Conservation (phyloP, 2,113 vertebrate species). For the Accipiter cooperii region DNA sequence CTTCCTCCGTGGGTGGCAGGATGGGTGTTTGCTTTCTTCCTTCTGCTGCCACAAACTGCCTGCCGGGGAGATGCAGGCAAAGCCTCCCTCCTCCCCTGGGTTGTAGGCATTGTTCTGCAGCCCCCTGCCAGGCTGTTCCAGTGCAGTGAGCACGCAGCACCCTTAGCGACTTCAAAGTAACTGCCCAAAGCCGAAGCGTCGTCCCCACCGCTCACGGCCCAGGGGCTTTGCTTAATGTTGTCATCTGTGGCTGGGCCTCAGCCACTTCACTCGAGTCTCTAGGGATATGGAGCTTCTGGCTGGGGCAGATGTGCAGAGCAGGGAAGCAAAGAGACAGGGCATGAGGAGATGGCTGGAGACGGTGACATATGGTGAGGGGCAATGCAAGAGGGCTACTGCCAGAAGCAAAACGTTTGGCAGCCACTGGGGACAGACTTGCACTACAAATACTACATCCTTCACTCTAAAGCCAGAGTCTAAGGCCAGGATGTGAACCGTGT, state of each 20-base stretch:
- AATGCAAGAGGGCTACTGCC: not conserved
- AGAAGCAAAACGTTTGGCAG: not conserved
- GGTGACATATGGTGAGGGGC: not conserved
- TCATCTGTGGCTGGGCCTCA: not conserved
- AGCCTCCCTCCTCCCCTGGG: not conserved
- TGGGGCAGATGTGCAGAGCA: not conserved
- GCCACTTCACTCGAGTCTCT: not conserved
- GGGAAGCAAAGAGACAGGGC: not conserved
- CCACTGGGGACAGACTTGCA: not conserved
- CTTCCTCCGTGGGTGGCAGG: not conserved
- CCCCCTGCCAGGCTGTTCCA: not conserved
- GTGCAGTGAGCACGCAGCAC: not conserved
- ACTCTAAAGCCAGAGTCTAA: not conserved
- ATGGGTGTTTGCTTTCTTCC: not conserved
- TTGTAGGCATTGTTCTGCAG: not conserved
- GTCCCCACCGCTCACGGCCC: fast-evolving
- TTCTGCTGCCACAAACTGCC: not conserved
- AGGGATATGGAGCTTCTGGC: not conserved
- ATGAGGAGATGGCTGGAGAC: not conserved
- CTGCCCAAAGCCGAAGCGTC: not conserved
- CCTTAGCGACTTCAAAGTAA: not conserved
- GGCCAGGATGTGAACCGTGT: not conserved
- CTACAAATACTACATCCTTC: not conserved
- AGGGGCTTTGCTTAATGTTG: not conserved
- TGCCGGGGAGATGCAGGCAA: not conserved